These are phyloP conservation scores for Ptilonorhynchus violaceus DNA, from an alignment of 2,113 vertebrate species.

Conservation along the genomic window DNA sequence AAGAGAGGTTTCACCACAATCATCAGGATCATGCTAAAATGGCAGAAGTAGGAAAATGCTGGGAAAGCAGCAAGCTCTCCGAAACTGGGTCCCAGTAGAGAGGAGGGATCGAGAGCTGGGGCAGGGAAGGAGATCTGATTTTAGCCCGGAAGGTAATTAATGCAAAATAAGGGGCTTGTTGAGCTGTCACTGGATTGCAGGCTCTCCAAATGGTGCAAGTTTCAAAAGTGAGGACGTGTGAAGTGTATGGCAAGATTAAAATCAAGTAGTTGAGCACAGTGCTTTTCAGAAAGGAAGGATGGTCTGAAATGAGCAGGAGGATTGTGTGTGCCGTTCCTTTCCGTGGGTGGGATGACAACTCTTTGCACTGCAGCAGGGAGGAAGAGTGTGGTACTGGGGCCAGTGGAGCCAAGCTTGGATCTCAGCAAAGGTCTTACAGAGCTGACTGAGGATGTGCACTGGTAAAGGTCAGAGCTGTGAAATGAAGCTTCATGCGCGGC, in stretches of 20 bases:
- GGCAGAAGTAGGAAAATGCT: neutral
- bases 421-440: neutral
- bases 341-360: neutral
- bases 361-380: fast-evolving
- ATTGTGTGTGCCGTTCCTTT: neutral
- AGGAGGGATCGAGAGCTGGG: neutral
- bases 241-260: neutral
- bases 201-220: neutral
- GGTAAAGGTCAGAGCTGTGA: neutral
- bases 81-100: neutral
- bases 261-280: neutral
- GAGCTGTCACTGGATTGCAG: neutral
- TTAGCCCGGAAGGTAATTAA: neutral
- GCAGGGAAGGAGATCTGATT: neutral
- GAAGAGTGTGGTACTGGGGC: neutral
- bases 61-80: neutral
- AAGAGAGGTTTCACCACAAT: neutral
- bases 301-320: neutral
- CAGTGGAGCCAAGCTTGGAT: neutral
- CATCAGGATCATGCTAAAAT: neutral
- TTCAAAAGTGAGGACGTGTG: neutral
- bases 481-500: fast-evolving
- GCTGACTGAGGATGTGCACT: neutral
- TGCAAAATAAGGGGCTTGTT: neutral
- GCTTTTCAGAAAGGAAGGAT: neutral